Evolutionary conservation across 2,888 invertebrate genomes (phyloP), one percentile per base, ranked within the genome.

Genomic region (Acanthopleura granulata): DNA sequence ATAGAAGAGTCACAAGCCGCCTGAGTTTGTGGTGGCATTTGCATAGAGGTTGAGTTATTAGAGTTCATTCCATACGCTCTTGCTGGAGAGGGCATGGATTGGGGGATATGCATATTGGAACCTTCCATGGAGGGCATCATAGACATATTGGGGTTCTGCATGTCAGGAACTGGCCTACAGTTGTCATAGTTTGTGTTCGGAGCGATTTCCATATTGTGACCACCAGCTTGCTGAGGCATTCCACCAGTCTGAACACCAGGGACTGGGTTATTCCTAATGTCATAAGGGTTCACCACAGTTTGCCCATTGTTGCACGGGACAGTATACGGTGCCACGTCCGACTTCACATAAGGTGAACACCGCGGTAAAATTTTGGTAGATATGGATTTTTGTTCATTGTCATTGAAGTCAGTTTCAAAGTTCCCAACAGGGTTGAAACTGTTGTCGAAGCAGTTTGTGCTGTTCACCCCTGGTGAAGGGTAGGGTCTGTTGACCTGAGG

Each of bases 241-340:
- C 16, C n/a, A 16, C 57, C 29, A 51, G 50, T 72, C 49, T 72
- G 25, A 49, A 72, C 30, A 49, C 25, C 15, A 49, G 25, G n/a
- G n/a, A n/a, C n/a, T 50, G 25, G 51, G n/a, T 25, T 57, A 51
- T 27, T 69, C 30, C 25, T 18, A 16, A 69, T 69, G 49, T 71
- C 71, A 71, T 79, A 84, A n/a, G 83, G 82, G 73, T 79, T 82
- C 74, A 81, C 78, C 29, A 76, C 74, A 29, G 77, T 75, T 49
- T 82, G 82, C 18, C 84, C 84, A 74, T 80, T 83, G 74, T 81
- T 84, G 69, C 80, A 80, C 25, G 87, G 87, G 62, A 86, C 85
- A 72, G 84, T 87, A 77, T 87, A 87, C 0, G 87, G 87, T 12
- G 86, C 87, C 12, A 85, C 83, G 62, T 85, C 86, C 18, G 85